Evolutionary conservation across 2,797 vertebrate species (phyloP).

Genomic region (Euphonia xanthogaster): DNA sequence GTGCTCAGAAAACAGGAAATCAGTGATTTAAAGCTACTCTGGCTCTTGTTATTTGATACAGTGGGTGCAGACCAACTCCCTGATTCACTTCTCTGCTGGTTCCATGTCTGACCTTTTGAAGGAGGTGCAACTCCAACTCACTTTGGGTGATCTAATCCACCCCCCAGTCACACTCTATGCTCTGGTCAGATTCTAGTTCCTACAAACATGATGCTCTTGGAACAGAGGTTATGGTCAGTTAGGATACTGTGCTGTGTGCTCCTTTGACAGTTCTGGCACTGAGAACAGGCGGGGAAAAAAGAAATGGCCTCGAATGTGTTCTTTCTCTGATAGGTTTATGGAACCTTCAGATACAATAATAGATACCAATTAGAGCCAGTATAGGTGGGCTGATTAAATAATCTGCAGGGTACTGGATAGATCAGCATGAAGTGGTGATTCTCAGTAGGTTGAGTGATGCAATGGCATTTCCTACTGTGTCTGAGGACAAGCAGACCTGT

Average conservation of each 20-base stretch:
- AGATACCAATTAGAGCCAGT: not conserved
- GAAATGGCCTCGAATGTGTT: not conserved
- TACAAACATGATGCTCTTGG: rapidly evolving
- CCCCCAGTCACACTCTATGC: not conserved
- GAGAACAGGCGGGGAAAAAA: not conserved
- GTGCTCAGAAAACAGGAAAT: not conserved
- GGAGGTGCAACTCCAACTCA: not conserved
- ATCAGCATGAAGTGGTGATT: not conserved
- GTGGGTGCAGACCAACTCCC: not conserved
- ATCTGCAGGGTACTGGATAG: not conserved
- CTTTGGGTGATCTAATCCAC: not conserved
- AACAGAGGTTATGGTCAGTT: not conserved
- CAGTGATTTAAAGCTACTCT: not conserved
- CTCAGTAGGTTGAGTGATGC: not conserved
- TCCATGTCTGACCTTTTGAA: not conserved
- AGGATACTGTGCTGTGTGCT: not conserved
- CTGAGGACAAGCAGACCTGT: not conserved
- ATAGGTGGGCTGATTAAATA: not conserved
- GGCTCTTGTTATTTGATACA: not conserved
- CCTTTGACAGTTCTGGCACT: not conserved
- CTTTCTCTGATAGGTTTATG: not conserved
- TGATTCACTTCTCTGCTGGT: not conserved
- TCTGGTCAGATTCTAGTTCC: not conserved
- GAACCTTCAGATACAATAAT: not conserved
- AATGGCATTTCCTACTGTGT: rapidly evolving